Conservation (phyloP, 2,113 vertebrate species). For the Muntiacus reevesi region DNA sequence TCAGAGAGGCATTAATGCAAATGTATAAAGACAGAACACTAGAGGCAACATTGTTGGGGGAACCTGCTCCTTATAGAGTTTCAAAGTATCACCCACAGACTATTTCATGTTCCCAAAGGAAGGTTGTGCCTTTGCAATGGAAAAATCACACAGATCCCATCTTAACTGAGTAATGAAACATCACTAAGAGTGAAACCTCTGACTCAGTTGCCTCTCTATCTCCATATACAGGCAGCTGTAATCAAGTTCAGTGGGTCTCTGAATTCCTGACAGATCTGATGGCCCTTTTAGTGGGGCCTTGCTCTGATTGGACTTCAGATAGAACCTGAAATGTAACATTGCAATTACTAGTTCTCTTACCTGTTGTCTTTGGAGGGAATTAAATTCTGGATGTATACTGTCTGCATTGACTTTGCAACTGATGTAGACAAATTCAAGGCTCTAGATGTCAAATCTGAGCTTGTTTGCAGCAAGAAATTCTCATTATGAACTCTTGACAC, state of each 20-base stretch:
- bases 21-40: accelerated
- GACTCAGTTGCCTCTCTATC: neutral
- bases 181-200: neutral
- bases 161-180: neutral
- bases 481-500: neutral
- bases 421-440: neutral
- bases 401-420: neutral
- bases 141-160: neutral
- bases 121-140: neutral
- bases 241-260: neutral
- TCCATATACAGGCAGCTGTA: no score
- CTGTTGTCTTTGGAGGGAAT: neutral
- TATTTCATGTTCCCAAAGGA: neutral
- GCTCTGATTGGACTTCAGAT: neutral
- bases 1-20: neutral
- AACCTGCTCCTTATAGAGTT: neutral
- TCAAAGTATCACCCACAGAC: neutral
- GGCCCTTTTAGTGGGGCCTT: neutral
- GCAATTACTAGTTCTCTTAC: neutral
- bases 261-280: neutral
- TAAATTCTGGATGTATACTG: neutral
- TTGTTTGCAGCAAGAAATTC: neutral
- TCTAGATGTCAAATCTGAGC: neutral
- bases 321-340: neutral
- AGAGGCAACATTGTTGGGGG: neutral